These are phyloP conservation scores for Centroberyx gerrardi DNA, from an alignment of 2,797 vertebrate genomes.

Conservation along the genomic window DNA sequence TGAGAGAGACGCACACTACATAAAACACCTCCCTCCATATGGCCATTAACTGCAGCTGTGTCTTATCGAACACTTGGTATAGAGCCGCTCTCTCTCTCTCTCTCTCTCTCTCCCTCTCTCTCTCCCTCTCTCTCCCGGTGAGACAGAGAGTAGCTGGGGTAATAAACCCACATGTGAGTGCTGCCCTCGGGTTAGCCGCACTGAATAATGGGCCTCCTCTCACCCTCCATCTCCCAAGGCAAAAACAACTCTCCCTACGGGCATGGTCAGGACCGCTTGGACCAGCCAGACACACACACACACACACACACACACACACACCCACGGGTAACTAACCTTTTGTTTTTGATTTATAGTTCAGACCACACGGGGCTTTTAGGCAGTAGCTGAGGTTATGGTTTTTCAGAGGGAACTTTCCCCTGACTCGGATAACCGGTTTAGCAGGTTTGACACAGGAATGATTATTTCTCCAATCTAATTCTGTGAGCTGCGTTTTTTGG, in stretches of 20 bases:
- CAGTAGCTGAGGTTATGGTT: background rate
- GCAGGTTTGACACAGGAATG: background rate
- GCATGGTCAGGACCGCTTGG: background rate
- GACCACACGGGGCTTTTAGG: background rate
- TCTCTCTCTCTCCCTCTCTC: background rate
- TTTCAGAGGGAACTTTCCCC: background rate
- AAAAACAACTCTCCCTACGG: background rate
- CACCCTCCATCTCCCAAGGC: conserved; percentile 11
- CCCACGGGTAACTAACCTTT: background rate
- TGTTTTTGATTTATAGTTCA: background rate
- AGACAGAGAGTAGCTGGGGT: conserved; percentile 5
- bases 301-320: conserved; percentile 19
- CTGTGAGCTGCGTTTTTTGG: conserved; percentile 7
- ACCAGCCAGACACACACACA: background rate
- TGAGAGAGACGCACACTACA: conserved; percentile 14
- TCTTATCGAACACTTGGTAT: conserved; percentile 2
- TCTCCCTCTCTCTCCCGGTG: background rate
- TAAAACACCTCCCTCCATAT: conserved; percentile 48
- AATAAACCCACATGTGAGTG: conserved; percentile 52
- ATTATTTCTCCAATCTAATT: conserved; percentile 8
- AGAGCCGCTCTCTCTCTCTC: background rate
- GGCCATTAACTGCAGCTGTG: conserved; percentile 24
- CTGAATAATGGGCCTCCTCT: conserved; percentile 37
- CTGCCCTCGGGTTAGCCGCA: conserved; percentile 28
- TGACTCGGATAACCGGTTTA: background rate